Percentiles rank a stretch among this genome's conserved stretches.
phyloP scores from a whole-genome alignment of 2,888 invertebrate genomes.

The Euplagia quadripunctaria region DNA sequence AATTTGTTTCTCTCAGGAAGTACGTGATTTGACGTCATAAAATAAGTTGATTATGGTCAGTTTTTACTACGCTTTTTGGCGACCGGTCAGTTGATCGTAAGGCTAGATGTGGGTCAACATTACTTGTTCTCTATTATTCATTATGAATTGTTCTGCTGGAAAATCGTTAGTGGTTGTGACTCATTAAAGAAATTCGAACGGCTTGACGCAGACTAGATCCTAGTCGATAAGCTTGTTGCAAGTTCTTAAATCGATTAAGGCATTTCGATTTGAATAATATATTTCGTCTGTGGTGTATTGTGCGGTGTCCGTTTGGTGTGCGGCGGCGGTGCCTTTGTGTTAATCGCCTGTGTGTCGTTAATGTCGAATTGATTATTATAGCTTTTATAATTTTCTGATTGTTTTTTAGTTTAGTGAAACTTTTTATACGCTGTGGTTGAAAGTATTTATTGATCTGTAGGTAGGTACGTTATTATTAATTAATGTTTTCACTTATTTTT shows the following conservation, averaged over 20 bases:
- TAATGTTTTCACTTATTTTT: neutral
- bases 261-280: conserved; percentile 49
- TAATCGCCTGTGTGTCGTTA: conserved; percentile 25
- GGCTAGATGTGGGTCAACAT: conserved; percentile 72
- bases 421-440: neutral
- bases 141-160: conserved; percentile 79
- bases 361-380: conserved; percentile 28
- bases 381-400: neutral
- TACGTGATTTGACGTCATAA: conserved; percentile 70
- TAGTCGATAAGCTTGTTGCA: conserved; percentile 50
- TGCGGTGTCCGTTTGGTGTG: conserved; percentile 24
- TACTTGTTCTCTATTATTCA: conserved; percentile 81
- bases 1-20: conserved; percentile 41
- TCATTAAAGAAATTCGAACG: conserved; percentile 81
- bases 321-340: conserved; percentile 44
- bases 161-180: conserved; percentile 81
- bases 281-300: conserved; percentile 37
- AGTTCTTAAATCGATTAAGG: conserved; percentile 49
- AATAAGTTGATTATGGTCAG: conserved; percentile 49
- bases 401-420: neutral
- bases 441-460: neutral
- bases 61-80: conserved; percentile 46
- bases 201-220: conserved; percentile 46
- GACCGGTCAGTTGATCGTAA: conserved; percentile 42
- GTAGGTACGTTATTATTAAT: too few relatives aligned